Conservation (phyloP, 1,140 invertebrate species). For the Listronotus oregonensis region DNA sequence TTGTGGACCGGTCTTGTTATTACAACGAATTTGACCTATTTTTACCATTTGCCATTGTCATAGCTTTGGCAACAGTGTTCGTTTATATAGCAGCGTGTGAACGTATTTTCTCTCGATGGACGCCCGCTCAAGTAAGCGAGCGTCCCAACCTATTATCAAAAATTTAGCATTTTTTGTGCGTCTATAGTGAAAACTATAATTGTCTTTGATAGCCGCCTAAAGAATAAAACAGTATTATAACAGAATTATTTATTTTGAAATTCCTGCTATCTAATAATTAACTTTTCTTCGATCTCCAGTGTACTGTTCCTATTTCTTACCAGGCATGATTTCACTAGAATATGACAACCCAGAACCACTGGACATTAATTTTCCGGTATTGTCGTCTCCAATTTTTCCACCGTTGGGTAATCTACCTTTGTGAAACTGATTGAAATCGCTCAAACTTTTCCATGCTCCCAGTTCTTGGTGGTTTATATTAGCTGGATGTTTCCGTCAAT, state of each 20-base stretch:
- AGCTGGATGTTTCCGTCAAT: conserved; percentile 29
- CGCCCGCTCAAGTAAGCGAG: too few species aligned
- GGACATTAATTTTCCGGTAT: conserved; percentile 9
- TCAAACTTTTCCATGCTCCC: conserved; percentile 48
- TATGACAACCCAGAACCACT: conserved; percentile 6
- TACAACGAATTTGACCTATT: too few species aligned
- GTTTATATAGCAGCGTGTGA: too few species aligned
- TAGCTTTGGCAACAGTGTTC: too few species aligned
- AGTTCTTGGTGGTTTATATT: conserved; percentile 33
- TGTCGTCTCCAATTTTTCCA: conserved; percentile 23
- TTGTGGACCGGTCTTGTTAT: too few species aligned
- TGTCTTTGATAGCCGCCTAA: not conserved
- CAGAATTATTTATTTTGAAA: not conserved
- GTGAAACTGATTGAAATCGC: conserved; percentile 46
- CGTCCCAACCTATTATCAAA: too few species aligned
- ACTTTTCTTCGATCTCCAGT: too few species aligned
- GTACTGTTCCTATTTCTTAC: conserved; percentile 15
- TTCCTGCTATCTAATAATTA: not conserved
- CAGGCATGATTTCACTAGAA: conserved; percentile 23
- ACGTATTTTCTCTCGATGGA: too few species aligned
- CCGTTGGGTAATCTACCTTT: conserved; percentile 48
- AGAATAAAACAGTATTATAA: not conserved
- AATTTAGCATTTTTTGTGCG: too few species aligned
- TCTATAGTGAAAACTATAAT: too few species aligned
- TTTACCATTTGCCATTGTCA: too few species aligned